These are phyloP conservation scores for Halcyon leucocephala DNA, from an alignment of 2,797 vertebrate species.

Conservation along the genomic window DNA sequence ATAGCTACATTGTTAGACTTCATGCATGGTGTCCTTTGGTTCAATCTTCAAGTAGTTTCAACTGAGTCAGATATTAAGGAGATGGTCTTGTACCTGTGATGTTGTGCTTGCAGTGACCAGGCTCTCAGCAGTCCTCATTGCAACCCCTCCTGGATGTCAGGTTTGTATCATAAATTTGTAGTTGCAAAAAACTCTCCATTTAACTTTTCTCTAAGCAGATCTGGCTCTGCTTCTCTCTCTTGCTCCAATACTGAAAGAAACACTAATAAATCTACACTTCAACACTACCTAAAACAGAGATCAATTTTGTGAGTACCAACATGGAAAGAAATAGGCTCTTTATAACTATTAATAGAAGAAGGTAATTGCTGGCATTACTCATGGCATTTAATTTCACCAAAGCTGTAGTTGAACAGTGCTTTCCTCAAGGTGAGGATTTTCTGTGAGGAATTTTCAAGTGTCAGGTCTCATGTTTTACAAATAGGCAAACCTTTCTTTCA, in stretches of 20 bases:
- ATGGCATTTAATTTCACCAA: constrained; percentile 70
- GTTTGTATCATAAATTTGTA: background rate
- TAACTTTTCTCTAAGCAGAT: constrained; percentile 17
- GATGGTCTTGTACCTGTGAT: background rate
- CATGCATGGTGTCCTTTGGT: background rate
- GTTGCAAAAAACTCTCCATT: background rate
- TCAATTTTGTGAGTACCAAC: constrained; percentile 59
- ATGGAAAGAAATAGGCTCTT: constrained; percentile 69
- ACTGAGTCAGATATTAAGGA: background rate
- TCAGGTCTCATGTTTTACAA: constrained; percentile 47
- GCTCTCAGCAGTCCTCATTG: background rate
- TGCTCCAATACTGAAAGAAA: background rate
- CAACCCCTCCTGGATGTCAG: background rate
- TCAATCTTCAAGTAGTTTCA: constrained; percentile 37
- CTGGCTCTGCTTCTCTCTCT: background rate
- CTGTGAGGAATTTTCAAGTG: constrained; percentile 28
- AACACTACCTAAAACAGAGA: constrained; percentile 47
- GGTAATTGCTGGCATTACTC: constrained; percentile 72
- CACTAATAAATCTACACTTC: constrained; percentile 49
- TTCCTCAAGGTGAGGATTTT: constrained; percentile 68
- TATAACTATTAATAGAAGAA: constrained; percentile 72
- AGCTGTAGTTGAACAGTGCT: constrained; percentile 31
- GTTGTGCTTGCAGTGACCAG: background rate
- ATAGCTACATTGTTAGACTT: background rate
- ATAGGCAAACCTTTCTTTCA: background rate